A percentile compares a stretch with the other conserved stretches of the same genome.
Evolutionary conservation across 2,888 invertebrate genomes (phyloP).

Genomic region (Ochropleura leucogaster): DNA sequence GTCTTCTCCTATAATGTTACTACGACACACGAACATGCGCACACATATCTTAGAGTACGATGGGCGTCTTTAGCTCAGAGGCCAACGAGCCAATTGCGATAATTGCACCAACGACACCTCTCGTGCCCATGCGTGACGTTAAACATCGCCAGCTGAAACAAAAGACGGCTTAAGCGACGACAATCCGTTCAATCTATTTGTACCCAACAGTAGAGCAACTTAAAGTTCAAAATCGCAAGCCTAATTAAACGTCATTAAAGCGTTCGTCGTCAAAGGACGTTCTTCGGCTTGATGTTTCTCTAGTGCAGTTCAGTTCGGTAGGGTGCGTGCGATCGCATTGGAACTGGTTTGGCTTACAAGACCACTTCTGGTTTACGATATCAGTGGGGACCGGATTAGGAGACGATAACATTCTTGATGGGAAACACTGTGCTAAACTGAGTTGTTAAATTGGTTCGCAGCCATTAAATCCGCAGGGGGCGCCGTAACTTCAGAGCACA

Average conservation of each 20-base stretch:
- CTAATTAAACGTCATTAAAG: conserved; percentile 68
- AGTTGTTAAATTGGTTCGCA: conserved; percentile 83
- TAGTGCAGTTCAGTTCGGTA: conserved; percentile 76
- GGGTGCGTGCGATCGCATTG: conserved; percentile 84
- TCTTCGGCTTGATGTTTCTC: conserved; percentile 80
- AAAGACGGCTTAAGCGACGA: conserved; percentile 76
- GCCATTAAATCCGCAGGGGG: conserved; percentile 82
- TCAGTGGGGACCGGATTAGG: conserved; percentile 87
- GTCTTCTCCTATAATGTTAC: conserved; percentile 51
- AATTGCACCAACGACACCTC: conserved; percentile 89
- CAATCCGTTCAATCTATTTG: conserved; percentile 69
- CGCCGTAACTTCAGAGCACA: conserved; percentile 73
- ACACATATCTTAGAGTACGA: conserved; percentile 77
- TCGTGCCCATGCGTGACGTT: conserved; percentile 87
- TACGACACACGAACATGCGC: conserved; percentile 60
- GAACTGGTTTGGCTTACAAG: conserved; percentile 87
- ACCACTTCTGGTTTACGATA: conserved; percentile 89
- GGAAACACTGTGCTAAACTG: conserved; percentile 85
- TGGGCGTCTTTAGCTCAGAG: conserved; percentile 87
- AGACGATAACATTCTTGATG: conserved; percentile 87
- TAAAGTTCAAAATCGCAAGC: conserved; percentile 75
- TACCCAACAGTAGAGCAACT: conserved; percentile 65
- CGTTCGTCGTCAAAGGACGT: conserved; percentile 73
- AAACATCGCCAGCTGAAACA: conserved; percentile 73
- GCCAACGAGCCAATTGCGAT: conserved; percentile 89